phyloP scores from a whole-genome alignment of 2,888 invertebrate species.

The Chymomyza fuscimana region DNA sequence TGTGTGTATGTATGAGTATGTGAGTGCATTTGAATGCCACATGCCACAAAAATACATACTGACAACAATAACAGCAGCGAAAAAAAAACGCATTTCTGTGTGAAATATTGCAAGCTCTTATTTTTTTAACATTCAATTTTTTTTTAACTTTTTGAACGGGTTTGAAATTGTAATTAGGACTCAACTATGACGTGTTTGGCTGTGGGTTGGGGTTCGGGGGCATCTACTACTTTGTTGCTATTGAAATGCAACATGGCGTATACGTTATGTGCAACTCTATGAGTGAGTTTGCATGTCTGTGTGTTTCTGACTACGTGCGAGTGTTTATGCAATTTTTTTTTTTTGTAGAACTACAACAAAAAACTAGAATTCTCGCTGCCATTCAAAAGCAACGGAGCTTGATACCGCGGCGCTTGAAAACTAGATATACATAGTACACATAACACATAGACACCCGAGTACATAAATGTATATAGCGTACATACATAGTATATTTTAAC shows the following conservation, averaged over 20 bases:
- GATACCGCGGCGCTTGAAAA: background rate
- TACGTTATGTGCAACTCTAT: background rate
- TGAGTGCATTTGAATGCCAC: background rate
- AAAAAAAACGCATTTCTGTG: background rate
- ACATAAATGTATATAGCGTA: background rate
- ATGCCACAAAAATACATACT: constrained; percentile 7
- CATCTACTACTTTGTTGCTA: background rate
- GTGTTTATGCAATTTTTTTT: constrained; percentile 1
- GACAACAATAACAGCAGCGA: background rate
- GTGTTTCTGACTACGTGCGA: background rate
- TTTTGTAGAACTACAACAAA: background rate
- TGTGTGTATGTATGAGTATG: constrained; percentile 1
- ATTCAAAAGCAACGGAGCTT: constrained; percentile 6
- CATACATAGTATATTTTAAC: background rate
- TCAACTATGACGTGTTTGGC: constrained; percentile 1
- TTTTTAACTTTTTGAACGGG: constrained; percentile 5
- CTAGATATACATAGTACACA: background rate
- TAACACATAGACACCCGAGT: background rate
- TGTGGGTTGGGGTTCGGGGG: background rate
- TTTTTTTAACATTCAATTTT: constrained; percentile 1
- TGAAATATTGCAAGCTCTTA: constrained; percentile 3
- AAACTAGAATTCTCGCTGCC: background rate
- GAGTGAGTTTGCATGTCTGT: background rate
- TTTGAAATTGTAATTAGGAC: constrained; percentile 14
- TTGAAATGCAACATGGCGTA: constrained; percentile 4